Conservation (phyloP, 2,888 invertebrate species). For the Bruchidius siliquastri region DNA sequence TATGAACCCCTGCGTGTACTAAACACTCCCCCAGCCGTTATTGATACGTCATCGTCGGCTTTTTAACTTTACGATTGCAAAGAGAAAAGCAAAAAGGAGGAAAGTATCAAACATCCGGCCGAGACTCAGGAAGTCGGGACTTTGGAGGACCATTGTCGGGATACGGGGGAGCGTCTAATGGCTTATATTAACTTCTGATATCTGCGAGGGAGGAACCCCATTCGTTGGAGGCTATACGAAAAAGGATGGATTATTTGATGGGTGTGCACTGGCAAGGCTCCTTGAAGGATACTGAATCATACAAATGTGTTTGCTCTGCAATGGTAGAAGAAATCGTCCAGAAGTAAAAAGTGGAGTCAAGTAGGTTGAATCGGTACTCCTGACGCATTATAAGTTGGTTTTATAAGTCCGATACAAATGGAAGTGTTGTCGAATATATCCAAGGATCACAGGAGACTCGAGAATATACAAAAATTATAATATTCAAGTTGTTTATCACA, state of each 20-base stretch:
- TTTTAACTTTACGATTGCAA: slow-evolving; percentile 26
- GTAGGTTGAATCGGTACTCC: neutral
- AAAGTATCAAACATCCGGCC: slow-evolving; percentile 30
- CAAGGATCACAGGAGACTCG: too few species aligned
- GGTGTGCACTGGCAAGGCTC: neutral
- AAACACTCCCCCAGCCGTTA: slow-evolving; percentile 19
- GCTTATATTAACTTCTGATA: slow-evolving; percentile 38
- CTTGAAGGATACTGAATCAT: neutral
- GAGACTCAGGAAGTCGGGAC: slow-evolving; percentile 35
- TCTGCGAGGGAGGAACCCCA: slow-evolving; percentile 6
- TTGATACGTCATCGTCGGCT: slow-evolving; percentile 38
- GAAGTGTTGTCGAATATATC: too few species aligned
- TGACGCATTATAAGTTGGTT: too few species aligned
- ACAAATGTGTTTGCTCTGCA: neutral
- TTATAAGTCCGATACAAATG: too few species aligned
- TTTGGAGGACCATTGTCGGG: slow-evolving; percentile 34
- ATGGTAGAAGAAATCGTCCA: neutral
- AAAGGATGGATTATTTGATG: neutral
- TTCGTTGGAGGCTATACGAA: neutral
- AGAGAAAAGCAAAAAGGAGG: slow-evolving; percentile 10
- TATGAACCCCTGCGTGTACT: slow-evolving; percentile 26
- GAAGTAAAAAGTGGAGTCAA: too few species aligned
- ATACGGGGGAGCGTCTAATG: slow-evolving; percentile 30
- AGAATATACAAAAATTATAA: too few species aligned
- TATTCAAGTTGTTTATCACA: too few species aligned